phyloP scores from a whole-genome alignment of 2,888 invertebrate genomes.

The Steromphala cineraria region DNA sequence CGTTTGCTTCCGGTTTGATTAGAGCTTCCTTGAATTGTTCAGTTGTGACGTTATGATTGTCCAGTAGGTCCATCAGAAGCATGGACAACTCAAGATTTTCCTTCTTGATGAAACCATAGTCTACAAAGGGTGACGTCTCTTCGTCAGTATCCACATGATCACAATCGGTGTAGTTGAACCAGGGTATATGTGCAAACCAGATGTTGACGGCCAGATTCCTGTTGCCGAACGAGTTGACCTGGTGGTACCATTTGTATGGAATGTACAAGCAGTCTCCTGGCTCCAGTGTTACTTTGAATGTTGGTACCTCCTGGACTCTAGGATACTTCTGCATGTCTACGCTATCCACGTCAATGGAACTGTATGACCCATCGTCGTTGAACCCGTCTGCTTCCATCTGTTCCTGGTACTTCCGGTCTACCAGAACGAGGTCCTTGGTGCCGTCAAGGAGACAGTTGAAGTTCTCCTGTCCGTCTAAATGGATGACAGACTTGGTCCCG shows the following conservation, averaged over 20 bases:
- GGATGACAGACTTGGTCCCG: conserved; percentile 63
- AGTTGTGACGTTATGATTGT: not conserved
- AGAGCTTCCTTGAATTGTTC: not conserved
- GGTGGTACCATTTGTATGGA: conserved; percentile 52
- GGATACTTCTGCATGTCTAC: conserved; percentile 63
- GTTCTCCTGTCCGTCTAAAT: conserved; percentile 59
- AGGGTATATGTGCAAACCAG: conserved; percentile 37
- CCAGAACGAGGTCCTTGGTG: conserved; percentile 54
- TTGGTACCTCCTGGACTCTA: conserved; percentile 51
- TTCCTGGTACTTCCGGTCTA: conserved; percentile 51
- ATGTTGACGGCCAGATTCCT: conserved; percentile 37
- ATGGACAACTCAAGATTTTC: not conserved
- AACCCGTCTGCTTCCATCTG: conserved; percentile 53
- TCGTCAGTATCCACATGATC: too few species aligned
- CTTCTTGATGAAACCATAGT: not conserved
- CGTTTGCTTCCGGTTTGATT: not conserved
- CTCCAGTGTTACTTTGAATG: conserved; percentile 52
- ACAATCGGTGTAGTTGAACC: conserved; percentile 37
- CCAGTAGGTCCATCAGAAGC: not conserved
- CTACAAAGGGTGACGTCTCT: too few species aligned
- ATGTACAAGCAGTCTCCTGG: conserved; percentile 71
- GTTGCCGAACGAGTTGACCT: conserved; percentile 29
- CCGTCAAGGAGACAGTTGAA: conserved; percentile 66
- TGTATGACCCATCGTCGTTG: conserved; percentile 53
- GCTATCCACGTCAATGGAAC: conserved; percentile 63